Conservation (phyloP, 1,140 invertebrate species). For the Drosophila kohkoa region DNA sequence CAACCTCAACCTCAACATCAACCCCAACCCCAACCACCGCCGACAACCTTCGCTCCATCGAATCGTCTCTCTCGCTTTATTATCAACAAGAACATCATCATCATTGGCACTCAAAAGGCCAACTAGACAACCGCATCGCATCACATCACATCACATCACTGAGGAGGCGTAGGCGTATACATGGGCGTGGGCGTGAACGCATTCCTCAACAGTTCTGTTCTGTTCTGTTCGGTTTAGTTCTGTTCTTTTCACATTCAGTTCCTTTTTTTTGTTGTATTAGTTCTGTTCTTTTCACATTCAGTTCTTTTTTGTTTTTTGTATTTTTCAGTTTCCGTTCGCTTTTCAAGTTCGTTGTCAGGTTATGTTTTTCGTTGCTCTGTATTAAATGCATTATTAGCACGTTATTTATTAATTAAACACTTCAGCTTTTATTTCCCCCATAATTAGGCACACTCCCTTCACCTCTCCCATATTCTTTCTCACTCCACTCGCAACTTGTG, state of each 20-base stretch:
- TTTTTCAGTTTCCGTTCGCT: constrained; percentile 23
- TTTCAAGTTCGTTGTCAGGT: constrained; percentile 35
- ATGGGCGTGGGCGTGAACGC: constrained; percentile 20
- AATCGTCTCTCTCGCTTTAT: constrained; percentile 16
- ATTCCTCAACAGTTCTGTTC: constrained; percentile 26
- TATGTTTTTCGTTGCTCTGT: constrained; percentile 35
- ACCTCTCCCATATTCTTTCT: constrained; percentile 1
- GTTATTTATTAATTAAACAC: constrained; percentile 83
- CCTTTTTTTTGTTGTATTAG: constrained; percentile 14
- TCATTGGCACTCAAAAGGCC: constrained; percentile 31
- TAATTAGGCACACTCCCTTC: constrained; percentile 58
- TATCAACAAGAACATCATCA: constrained; percentile 41
- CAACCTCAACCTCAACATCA: not conserved
- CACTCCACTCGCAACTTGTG: not conserved
- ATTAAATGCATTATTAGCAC: constrained; percentile 78
- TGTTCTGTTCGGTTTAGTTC: not conserved
- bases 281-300: constrained; percentile 12
- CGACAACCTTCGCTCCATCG: not conserved
- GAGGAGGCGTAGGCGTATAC: constrained; percentile 10
- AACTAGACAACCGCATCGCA: constrained; percentile 25
- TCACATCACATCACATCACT: constrained; percentile 36
- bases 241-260: constrained; percentile 8
- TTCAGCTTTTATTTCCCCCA: constrained; percentile 63
- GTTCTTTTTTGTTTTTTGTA: constrained; percentile 16
- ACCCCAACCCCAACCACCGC: not conserved